These are phyloP conservation scores for Drosophila formosana DNA, from an alignment of 2,888 invertebrate species.

Conservation along the genomic window DNA sequence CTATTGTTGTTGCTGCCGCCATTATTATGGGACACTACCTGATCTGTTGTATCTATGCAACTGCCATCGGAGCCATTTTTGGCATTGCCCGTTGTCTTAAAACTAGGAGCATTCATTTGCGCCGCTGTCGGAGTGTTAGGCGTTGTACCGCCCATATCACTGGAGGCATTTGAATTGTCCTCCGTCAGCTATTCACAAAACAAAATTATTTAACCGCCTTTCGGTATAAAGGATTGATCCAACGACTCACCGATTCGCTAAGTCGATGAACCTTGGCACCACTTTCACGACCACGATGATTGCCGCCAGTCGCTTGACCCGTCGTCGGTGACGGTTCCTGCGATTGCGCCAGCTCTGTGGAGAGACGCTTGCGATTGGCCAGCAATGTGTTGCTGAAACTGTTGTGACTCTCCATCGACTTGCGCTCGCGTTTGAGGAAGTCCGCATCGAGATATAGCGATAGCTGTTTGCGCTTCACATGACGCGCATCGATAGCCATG, in stretches of 20 bases:
- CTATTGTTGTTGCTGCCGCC: conserved; percentile 45
- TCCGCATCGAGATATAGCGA: conserved; percentile 90
- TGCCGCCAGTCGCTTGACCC: conserved; percentile 33
- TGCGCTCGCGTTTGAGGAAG: conserved; percentile 90
- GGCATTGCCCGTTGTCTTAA: conserved; percentile 58
- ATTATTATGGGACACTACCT: conserved; percentile 46
- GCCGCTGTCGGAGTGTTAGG: conserved; percentile 79
- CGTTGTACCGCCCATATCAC: conserved; percentile 73
- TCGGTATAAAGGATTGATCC: neutral
- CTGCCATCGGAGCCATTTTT: conserved; percentile 63
- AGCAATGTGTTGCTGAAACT: conserved; percentile 83
- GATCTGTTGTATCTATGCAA: conserved; percentile 50
- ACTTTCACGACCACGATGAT: conserved; percentile 60
- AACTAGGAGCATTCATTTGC: conserved; percentile 73
- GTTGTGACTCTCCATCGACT: conserved; percentile 86
- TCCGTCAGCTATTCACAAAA: conserved; percentile 66
- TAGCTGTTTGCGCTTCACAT: conserved; percentile 93
- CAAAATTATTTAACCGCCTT: neutral
- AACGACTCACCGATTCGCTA: conserved; percentile 83
- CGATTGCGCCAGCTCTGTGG: conserved; percentile 82
- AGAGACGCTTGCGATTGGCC: conserved; percentile 84
- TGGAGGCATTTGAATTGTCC: conserved; percentile 84
- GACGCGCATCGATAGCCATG: conserved; percentile 93
- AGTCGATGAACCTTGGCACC: conserved; percentile 72
- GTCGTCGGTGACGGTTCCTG: conserved; percentile 60